Conservation (phyloP, 2,888 invertebrate genomes). For the Lithophane leautieri region DNA sequence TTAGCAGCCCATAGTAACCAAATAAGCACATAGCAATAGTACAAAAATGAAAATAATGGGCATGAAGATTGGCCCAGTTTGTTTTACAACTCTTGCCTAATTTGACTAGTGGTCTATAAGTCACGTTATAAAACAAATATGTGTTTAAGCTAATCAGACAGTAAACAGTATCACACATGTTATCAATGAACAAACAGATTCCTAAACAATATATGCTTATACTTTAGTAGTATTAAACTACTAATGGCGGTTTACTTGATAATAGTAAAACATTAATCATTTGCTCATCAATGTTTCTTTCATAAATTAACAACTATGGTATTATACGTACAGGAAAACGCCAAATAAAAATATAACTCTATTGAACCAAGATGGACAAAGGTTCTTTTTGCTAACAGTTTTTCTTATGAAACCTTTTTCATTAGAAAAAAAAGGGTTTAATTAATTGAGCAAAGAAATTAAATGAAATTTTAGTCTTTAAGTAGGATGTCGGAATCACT, state of each 20-base stretch:
- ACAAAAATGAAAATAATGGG: not conserved
- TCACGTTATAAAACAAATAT: constrained; percentile 25
- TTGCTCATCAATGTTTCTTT: not conserved
- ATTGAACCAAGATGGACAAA: not conserved
- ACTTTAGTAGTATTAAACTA: not conserved
- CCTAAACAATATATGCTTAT: not conserved
- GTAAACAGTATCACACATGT: constrained; percentile 14
- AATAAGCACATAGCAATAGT: not conserved
- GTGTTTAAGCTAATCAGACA: constrained; percentile 32
- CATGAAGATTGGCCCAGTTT: constrained; percentile 27
- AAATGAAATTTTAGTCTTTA: too few relatives aligned
- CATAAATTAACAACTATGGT: not conserved
- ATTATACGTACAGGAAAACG: not conserved
- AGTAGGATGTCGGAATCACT: too few relatives aligned
- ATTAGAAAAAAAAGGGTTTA: not conserved
- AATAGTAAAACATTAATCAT: not conserved
- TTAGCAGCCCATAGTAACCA: not conserved
- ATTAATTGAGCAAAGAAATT: not conserved
- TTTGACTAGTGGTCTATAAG: not conserved
- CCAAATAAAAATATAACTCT: not conserved
- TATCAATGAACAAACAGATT: constrained; percentile 41
- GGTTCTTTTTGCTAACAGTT: not conserved
- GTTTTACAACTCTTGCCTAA: constrained; percentile 8
- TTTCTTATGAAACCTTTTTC: not conserved
- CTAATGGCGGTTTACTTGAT: not conserved